These are phyloP conservation scores for Cyprinodon tularosa DNA, from an alignment of 2,113 vertebrate genomes.

Conservation along the genomic window DNA sequence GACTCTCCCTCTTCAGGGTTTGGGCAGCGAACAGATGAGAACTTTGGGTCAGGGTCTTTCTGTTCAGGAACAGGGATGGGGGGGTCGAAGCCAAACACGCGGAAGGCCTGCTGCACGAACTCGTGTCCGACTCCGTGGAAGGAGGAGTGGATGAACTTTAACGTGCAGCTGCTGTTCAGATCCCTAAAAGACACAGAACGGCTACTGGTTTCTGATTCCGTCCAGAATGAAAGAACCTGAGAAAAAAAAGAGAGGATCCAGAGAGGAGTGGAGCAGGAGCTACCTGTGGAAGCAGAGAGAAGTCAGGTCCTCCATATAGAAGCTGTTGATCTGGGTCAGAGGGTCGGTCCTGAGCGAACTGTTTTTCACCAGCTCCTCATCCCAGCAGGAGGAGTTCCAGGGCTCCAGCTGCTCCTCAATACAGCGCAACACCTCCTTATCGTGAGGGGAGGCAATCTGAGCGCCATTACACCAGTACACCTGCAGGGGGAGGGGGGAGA, in stretches of 20 bases:
- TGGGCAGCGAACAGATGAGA: slow-evolving; percentile 90
- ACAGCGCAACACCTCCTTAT: slow-evolving; percentile 89
- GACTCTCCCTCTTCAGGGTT: slow-evolving; percentile 95
- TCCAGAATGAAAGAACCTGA: neutral
- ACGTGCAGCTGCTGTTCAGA: slow-evolving; percentile 79
- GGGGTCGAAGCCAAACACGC: slow-evolving; percentile 85
- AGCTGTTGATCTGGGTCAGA: slow-evolving; percentile 80
- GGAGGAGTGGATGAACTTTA: slow-evolving; percentile 93
- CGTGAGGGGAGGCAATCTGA: slow-evolving; percentile 90
- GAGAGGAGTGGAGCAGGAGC: too few species aligned
- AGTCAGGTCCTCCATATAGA: slow-evolving; percentile 89
- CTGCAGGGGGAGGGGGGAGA: slow-evolving; percentile 53
- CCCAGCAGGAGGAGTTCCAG: slow-evolving; percentile 92
- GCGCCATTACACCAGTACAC: slow-evolving; percentile 96
- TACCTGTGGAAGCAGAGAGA: slow-evolving; percentile 91
- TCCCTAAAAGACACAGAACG: slow-evolving; percentile 70
- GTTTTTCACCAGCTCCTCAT: slow-evolving; percentile 82
- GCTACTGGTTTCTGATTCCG: neutral
- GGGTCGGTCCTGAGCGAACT: slow-evolving; percentile 86
- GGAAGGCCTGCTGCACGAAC: slow-evolving; percentile 90
- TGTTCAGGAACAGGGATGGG: slow-evolving; percentile 95
- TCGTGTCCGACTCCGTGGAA: slow-evolving; percentile 94
- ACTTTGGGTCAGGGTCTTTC: slow-evolving; percentile 92
- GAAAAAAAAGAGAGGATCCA: too few species aligned
- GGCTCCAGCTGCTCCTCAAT: slow-evolving; percentile 90